phyloP scores from a whole-genome alignment of 2,888 invertebrate genomes.

The Reticulitermes lucifugus region DNA sequence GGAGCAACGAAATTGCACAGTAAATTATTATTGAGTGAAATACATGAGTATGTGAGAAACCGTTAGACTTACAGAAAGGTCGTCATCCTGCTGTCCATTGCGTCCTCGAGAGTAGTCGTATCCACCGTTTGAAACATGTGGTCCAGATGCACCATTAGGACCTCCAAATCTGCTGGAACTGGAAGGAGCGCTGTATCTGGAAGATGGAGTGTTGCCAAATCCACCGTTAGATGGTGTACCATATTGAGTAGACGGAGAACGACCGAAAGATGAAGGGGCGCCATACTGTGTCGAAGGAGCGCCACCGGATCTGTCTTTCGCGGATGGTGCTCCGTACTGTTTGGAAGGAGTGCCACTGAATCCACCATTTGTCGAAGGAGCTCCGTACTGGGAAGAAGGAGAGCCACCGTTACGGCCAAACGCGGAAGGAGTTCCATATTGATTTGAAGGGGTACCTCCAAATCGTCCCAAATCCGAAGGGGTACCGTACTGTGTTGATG shows the following conservation, averaged over 20 bases:
- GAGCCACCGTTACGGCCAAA: conserved; percentile 18
- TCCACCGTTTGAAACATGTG: conserved; percentile 14
- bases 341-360: conserved; percentile 38
- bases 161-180: neutral
- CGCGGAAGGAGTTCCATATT: conserved; percentile 39
- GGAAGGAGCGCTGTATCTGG: conserved; percentile 32
- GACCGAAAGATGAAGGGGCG: conserved; percentile 11
- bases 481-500: conserved; percentile 47
- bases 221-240: conserved; percentile 41
- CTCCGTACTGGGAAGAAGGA: conserved; percentile 41
- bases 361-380: conserved; percentile 36
- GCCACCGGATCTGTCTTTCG: conserved; percentile 21
- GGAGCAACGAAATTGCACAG: too few species aligned
- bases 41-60: too few species aligned
- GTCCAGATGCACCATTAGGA: neutral
- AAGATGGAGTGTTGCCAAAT: conserved; percentile 6
- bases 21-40: too few species aligned
- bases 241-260: conserved; percentile 37
- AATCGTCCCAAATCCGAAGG: conserved; percentile 34
- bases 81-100: conserved; percentile 12
- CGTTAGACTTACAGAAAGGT: conserved; percentile 26
- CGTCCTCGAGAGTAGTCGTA: neutral
- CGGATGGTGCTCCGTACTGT: conserved; percentile 43
- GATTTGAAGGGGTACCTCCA: conserved; percentile 16
- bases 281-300: conserved; percentile 19